Conservation (phyloP, 2,113 vertebrate species). For the Sitta europaea region DNA sequence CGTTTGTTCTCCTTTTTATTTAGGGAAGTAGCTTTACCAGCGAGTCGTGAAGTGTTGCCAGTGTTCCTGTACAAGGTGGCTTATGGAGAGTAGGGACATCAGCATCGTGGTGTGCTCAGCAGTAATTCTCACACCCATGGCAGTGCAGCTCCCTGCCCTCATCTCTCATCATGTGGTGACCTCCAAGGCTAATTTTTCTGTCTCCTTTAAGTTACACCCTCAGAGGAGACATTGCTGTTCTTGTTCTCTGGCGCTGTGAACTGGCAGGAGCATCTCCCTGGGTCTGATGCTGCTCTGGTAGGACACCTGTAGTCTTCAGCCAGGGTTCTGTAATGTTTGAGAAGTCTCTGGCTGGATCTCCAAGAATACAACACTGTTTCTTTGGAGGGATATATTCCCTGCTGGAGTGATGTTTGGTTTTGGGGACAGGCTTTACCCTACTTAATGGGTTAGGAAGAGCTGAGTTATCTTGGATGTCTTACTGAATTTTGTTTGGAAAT, state of each 20-base stretch:
- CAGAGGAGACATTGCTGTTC: not conserved
- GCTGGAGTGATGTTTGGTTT: not conserved
- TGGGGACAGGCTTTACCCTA: not conserved
- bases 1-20: not conserved
- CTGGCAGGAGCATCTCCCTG: not conserved
- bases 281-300: not conserved
- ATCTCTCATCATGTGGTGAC: not conserved
- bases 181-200: not conserved
- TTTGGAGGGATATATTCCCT: not conserved
- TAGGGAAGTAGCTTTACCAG: not conserved
- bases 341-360: not conserved
- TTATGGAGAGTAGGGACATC: not conserved
- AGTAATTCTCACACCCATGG: not conserved
- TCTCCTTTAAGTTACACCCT: not conserved
- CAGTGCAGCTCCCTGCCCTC: not conserved
- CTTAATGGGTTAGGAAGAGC: not conserved
- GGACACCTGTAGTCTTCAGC: not conserved
- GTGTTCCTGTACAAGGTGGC: fast-evolving
- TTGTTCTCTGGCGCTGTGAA: not conserved
- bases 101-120: fast-evolving
- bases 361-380: not conserved
- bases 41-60: not conserved
- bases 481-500: not conserved
- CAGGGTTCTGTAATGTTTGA: not conserved
- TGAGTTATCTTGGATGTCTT: not conserved